Conservation (phyloP, 2,113 vertebrate genomes). For the Mormoops blainvillei region DNA sequence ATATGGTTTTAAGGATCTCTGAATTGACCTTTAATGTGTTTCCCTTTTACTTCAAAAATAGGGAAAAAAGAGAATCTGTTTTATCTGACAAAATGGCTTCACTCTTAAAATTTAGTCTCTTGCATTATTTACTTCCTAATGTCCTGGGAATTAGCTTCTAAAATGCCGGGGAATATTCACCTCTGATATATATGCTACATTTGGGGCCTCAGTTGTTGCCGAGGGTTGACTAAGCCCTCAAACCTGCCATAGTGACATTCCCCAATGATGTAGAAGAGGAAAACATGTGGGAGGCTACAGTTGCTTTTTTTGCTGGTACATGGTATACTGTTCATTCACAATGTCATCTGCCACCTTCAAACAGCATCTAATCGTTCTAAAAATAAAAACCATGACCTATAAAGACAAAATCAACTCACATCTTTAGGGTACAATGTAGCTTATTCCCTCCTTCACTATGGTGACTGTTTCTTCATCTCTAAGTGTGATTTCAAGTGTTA, state of each 20-base stretch:
- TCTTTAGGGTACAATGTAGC: not conserved
- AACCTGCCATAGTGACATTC: not conserved
- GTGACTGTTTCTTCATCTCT: not conserved
- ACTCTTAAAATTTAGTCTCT: not conserved
- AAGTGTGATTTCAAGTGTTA: not conserved
- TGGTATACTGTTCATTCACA: fast-evolving
- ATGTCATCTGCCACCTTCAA: not conserved
- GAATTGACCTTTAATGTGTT: not conserved
- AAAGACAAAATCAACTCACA: not conserved
- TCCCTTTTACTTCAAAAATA: not conserved
- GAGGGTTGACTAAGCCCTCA: not conserved
- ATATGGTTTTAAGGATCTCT: slow-evolving; percentile 44
- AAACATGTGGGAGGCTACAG: not conserved
- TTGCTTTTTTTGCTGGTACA: not conserved
- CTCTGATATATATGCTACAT: not conserved
- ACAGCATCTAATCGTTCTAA: not conserved
- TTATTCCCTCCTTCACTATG: not conserved
- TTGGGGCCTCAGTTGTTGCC: not conserved
- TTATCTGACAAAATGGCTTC: not conserved
- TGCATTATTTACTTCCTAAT: not conserved
- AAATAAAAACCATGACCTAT: not conserved
- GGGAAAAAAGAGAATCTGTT: not conserved
- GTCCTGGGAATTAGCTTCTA: not conserved
- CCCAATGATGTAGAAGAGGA: not conserved
- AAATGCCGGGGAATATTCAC: not conserved